Base-by-base conservation (phyloP, 2,888 invertebrate species). In the Hydriomena furcata region DNA sequence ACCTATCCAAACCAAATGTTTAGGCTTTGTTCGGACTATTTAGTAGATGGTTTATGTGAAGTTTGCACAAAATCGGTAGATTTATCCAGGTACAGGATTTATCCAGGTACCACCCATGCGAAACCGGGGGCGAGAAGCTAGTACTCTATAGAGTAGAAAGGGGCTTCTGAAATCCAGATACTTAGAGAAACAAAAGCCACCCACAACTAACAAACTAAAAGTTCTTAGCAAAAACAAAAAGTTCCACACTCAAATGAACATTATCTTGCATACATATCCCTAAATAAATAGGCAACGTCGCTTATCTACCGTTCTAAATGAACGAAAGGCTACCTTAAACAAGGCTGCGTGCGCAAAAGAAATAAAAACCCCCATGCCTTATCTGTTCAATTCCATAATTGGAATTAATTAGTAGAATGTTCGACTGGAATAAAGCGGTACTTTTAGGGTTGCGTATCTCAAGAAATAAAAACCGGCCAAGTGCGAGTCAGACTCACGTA, bases 321-420 rank as follows among this genome's bases (percentile, higher is more conserved):
- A 25, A 37, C 28, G 20, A 45, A 45, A 37, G 36, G 23, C 45
- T 37, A 47, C 52, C 46, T 41, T 25, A 45, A 44, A 41, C 32
- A 52, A 32, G 37, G 35, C 46, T 58, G 60, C 60, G 60, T 61
- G 61, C 10, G 49, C 57, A 25, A 55, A 54, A 57, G 53, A 52
- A 50, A 61, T 59, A 59, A 61, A 17, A 58, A 61, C 41, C 49
- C 5, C 23, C 55, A 52, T 55, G 13, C 51, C 57, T 55, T 61
- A 61, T 61, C 61, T 48, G 53, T 45, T 48, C 59, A 53, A 55
- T 61, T 57, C 57, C 61, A 61, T 61, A 61, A 61, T 61, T 57
- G 53, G 57, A 57, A 59, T 57, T 61, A 61, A 61, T 61, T 59
- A 59, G 52, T 40, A 30, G 41, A 53, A 59, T 55, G 59, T 61